phyloP scores from a whole-genome alignment of 2,888 invertebrate genomes.

The Tinea trinotella region DNA sequence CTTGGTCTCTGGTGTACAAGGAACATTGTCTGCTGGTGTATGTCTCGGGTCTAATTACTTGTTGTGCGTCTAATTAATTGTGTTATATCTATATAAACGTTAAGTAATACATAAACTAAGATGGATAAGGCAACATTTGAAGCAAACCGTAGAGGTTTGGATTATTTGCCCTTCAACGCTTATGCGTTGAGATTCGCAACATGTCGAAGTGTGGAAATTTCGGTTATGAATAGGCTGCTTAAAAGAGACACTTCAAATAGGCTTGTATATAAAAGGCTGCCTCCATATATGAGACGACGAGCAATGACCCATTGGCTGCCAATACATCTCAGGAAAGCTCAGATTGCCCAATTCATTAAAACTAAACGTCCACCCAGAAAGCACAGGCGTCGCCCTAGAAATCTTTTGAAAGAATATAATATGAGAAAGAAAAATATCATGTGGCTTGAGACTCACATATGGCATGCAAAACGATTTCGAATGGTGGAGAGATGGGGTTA shows the following conservation, averaged over 20 bases:
- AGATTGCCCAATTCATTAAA: conserved; percentile 81
- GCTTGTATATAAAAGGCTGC: conserved; percentile 86
- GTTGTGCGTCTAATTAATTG: too few relatives aligned
- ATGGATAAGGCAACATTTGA: conserved; percentile 54
- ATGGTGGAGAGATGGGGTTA: conserved; percentile 90
- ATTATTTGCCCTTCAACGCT: conserved; percentile 69
- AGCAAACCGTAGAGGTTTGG: conserved; percentile 48
- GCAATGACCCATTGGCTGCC: conserved; percentile 95
- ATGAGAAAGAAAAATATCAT: conserved; percentile 78
- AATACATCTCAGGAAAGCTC: conserved; percentile 77
- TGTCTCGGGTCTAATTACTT: too few relatives aligned
- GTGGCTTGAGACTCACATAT: conserved; percentile 98
- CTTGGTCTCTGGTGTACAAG: too few relatives aligned
- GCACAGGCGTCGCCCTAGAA: conserved; percentile 84
- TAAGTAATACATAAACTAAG: too few relatives aligned
- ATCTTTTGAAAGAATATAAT: conserved; percentile 84
- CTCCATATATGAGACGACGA: conserved; percentile 91
- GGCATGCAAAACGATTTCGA: conserved; percentile 98
- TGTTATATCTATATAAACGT: too few relatives aligned
- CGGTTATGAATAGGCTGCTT: conserved; percentile 77
- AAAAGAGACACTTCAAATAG: conserved; percentile 74
- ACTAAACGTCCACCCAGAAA: conserved; percentile 89
- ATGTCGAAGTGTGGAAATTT: conserved; percentile 80
- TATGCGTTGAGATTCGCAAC: conserved; percentile 77
- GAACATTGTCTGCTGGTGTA: too few relatives aligned